These are phyloP conservation scores for Lepidonotus clava DNA, from an alignment of 2,888 invertebrate genomes.

Conservation along the genomic window DNA sequence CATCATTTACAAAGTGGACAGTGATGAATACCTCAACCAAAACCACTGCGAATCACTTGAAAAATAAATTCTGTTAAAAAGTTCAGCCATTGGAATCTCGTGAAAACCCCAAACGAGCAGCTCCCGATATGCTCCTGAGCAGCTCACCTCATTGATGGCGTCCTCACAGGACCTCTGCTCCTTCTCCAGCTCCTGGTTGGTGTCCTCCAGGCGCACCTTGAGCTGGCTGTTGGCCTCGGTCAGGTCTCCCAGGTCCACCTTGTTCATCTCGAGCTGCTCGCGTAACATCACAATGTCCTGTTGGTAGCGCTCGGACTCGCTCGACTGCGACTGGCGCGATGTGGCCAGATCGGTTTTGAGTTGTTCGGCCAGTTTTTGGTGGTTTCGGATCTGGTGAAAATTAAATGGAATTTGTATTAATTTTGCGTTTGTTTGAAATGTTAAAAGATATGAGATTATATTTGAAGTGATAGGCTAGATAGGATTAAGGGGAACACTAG, in stretches of 20 bases:
- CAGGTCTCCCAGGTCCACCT: slow-evolving; percentile 70
- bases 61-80: too few relatives aligned
- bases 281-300: slow-evolving; percentile 70
- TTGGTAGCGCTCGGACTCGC: slow-evolving; percentile 73
- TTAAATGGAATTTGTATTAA: too few relatives aligned
- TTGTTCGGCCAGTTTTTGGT: slow-evolving; percentile 74
- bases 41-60: too few relatives aligned
- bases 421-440: too few relatives aligned
- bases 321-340: slow-evolving; percentile 69
- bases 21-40: too few relatives aligned
- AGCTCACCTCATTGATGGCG: slow-evolving; percentile 54
- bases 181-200: slow-evolving; percentile 71
- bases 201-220: slow-evolving; percentile 68
- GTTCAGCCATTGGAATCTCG: too few relatives aligned
- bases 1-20: too few relatives aligned
- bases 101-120: too few relatives aligned
- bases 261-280: slow-evolving; percentile 69
- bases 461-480: too few relatives aligned
- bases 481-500: neutral
- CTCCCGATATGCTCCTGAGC: too few relatives aligned
- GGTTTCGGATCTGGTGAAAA: slow-evolving; percentile 73
- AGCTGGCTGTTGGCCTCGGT: slow-evolving; percentile 69
- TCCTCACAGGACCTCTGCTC: slow-evolving; percentile 56
- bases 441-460: too few relatives aligned
- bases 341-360: slow-evolving; percentile 75